These are phyloP conservation scores for Cataglyphis livida DNA, from an alignment of 2,888 invertebrate genomes.

Conservation along the genomic window DNA sequence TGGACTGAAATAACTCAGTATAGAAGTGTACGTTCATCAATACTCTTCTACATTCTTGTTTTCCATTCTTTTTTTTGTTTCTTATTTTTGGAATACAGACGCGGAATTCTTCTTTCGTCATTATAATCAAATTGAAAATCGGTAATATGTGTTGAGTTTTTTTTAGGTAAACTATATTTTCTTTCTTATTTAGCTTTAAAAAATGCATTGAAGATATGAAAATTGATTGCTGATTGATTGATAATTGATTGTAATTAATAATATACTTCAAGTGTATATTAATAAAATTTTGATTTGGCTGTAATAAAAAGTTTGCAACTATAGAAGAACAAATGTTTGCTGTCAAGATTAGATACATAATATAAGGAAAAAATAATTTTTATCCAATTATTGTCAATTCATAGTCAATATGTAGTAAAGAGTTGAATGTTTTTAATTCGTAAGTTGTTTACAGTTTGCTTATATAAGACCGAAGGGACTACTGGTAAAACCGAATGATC, in stretches of 20 bases:
- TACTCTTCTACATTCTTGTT: constrained; percentile 68
- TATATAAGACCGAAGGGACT: background rate
- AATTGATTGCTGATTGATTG: background rate
- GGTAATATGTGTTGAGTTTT: no score
- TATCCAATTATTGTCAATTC: background rate
- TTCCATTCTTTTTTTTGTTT: constrained; percentile 44
- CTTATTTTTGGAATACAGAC: background rate
- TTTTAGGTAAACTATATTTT: background rate
- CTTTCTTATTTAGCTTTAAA: background rate
- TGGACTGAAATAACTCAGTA: constrained; percentile 68
- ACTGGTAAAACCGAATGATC: no score
- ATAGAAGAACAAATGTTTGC: background rate
- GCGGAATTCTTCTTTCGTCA: background rate
- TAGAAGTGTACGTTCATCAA: constrained; percentile 76
- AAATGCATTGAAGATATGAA: background rate
- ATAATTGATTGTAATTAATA: background rate
- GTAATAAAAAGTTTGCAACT: background rate
- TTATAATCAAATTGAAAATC: constrained; percentile 3
- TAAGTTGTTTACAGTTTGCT: background rate
- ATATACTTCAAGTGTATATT: background rate
- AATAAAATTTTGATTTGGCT: background rate
- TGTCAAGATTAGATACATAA: background rate
- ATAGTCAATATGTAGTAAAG: background rate
- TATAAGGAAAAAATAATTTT: background rate
- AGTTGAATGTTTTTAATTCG: background rate